Evolutionary conservation across 37 sponge, comb jelly and placozoan species (phyloP), one percentile per base, ranked within the genome.

Genomic region (Oscarella lobularis): DNA sequence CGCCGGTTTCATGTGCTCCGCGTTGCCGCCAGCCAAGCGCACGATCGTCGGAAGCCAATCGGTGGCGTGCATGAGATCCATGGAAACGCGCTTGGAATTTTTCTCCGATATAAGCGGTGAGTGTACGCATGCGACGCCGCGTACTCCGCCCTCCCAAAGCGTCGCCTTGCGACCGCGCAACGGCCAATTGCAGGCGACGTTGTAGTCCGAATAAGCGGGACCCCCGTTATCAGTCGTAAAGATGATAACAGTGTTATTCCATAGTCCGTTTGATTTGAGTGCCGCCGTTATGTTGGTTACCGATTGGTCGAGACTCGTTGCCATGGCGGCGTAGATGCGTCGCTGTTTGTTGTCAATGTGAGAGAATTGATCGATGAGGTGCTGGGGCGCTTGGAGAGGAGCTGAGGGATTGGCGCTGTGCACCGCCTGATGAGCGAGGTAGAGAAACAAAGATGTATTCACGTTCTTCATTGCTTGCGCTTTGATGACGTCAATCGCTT

Each of bases 11-110:
- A 48, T 48, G 9, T 48, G 14, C 9, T 48, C 20, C 9, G 60
- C 60, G 20, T 48, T 20, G 20, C 60, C 60, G 9, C 60, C 60
- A 48, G 60, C 60, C 60, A 48, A 48, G 20, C 20, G 60, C 9
- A 48, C 60, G 20, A 48, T 27, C 20, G 60, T 48, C 14, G 60
- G 60, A 9, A 48, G 20, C 60, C 60, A 48, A 20, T 48, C 60
- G 9, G 60, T 48, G 60, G 60, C 60, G 20, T 48, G 60, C 60
- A 48, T 48, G 14, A 48, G 9, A 48, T 48, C 60, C 60, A 48
- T 48, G 60, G 60, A 48, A 48, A 48, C 60, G 20, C 60, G 60
- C n/a, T n/a, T n/a, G n/a, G n/a, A n/a, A n/a, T n/a, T n/a, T 48
- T 20, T 48, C 9, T 48, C 20, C 20, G 9, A 9, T 48, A 48